Evolutionary conservation across 2,888 invertebrate species (phyloP), one percentile per base, ranked within the genome.

Genomic region (Mantis religiosa): DNA sequence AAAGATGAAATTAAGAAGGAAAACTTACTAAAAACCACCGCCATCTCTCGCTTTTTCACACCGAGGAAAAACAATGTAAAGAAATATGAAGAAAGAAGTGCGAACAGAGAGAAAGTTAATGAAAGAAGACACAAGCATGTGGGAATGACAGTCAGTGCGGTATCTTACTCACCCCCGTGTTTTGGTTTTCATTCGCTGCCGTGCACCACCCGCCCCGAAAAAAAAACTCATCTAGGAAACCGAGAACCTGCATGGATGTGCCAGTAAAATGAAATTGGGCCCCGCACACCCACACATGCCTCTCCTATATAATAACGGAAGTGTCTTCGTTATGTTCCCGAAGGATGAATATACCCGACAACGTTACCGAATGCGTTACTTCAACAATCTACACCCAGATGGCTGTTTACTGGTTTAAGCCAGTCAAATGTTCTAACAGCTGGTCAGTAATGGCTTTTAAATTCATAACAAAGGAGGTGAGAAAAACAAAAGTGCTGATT

Each of bases 1-100:
- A 87, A 83, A 89, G 89, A 89, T 82, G 87, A 89, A 89, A 89
- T 89, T 88, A 89, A 82, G 87, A 87, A 89, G 87, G 89, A 89
- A 88, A 87, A 84, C 85, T 89, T 87, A 89, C 89, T 89, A 87
- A 88, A 89, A 87, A 84, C 89, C 84, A 41, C 41, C 82, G 15
- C 54, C 54, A 71, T 25, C 54, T 71, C 54, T 71, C 54, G 3
- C 25, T 71, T 71, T 71, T 20, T 83, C 87, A 89, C 87, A 47
- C 25, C 85, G 54, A 89, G n/a, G n/a, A n/a, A n/a, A n/a, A 87
- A 47, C n/a, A 87, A 82, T 54, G 9, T 12, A 8, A 25, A 87
- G 87, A 82, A 87, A 87, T 87, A 87, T 87, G 87, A 87, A 41
- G 82, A 82, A 28, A 47, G 47, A 47, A 30, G 81, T 30, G 87